Conservation (phyloP, 2,797 vertebrate genomes). For the Sylvia borin region DNA sequence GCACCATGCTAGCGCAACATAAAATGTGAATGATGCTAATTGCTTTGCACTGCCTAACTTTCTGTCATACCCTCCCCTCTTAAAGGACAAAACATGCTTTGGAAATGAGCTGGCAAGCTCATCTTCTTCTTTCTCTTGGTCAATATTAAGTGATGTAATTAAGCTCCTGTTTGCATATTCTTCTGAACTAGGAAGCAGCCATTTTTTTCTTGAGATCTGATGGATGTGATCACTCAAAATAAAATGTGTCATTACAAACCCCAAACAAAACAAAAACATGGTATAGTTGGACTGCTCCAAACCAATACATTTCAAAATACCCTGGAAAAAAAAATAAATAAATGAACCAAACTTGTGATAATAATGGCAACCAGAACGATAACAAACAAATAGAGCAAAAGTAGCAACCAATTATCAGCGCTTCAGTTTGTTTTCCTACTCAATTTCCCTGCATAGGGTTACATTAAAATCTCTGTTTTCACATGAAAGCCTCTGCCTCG, state of each 20-base stretch:
- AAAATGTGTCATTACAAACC: slow-evolving; percentile 63
- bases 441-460: neutral
- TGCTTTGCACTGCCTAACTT: slow-evolving; percentile 78
- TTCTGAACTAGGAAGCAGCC: slow-evolving; percentile 67
- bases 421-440: neutral
- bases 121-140: slow-evolving; percentile 56
- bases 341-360: neutral
- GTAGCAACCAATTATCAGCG: neutral
- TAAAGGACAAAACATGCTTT: slow-evolving; percentile 72
- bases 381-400: slow-evolving; percentile 15
- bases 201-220: slow-evolving; percentile 63
- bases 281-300: slow-evolving; percentile 46
- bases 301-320: slow-evolving; percentile 33
- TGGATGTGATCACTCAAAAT: slow-evolving; percentile 57
- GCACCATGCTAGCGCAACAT: slow-evolving; percentile 69
- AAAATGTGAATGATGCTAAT: slow-evolving; percentile 77
- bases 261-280: slow-evolving; percentile 59
- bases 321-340: neutral
- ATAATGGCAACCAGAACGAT: neutral
- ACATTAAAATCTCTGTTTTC: neutral
- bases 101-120: slow-evolving; percentile 69
- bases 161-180: slow-evolving; percentile 68
- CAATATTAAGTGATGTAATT: slow-evolving; percentile 69
- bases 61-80: slow-evolving; percentile 65
- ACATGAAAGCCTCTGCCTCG: neutral